Conservation (phyloP, 2,113 vertebrate genomes). For the Chlorodrepanis virens region DNA sequence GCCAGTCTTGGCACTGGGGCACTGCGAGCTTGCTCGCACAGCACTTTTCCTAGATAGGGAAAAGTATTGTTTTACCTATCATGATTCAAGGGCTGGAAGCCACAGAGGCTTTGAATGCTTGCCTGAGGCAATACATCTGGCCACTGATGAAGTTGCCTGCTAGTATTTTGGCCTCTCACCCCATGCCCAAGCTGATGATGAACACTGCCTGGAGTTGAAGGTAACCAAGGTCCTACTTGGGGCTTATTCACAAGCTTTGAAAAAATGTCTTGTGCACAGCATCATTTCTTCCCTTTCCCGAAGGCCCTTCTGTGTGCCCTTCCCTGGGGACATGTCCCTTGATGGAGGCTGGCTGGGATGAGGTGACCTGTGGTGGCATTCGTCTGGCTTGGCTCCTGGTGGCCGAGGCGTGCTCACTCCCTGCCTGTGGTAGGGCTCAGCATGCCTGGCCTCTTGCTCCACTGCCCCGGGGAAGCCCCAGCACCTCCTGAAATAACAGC, state of each 20-base stretch:
- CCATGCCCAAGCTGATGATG: not conserved
- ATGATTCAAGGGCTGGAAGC: fast-evolving
- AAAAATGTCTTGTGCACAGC: not conserved
- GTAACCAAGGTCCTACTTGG: not conserved
- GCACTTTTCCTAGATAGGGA: not conserved
- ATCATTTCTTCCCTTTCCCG: not conserved
- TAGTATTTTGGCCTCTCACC: not conserved
- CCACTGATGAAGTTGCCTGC: not conserved
- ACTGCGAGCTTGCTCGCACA: fast-evolving
- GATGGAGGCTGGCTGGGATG: not conserved
- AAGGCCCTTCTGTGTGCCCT: not conserved
- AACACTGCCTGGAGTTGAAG: not conserved
- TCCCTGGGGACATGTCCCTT: not conserved
- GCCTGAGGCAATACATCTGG: not conserved
- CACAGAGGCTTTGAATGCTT: not conserved
- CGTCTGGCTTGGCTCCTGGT: not conserved
- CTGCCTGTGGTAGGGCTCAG: not conserved
- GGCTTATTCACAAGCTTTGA: not conserved
- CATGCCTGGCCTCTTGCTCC: not conserved
- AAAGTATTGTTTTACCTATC: not conserved
- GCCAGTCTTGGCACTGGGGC: not conserved
- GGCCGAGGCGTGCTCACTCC: fast-evolving
- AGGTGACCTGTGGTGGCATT: not conserved
- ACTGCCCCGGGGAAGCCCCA: fast-evolving
- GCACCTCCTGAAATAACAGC: not conserved